Evolutionary conservation across 2,888 invertebrate genomes (phyloP).

Genomic region (Cosmia trapezina): DNA sequence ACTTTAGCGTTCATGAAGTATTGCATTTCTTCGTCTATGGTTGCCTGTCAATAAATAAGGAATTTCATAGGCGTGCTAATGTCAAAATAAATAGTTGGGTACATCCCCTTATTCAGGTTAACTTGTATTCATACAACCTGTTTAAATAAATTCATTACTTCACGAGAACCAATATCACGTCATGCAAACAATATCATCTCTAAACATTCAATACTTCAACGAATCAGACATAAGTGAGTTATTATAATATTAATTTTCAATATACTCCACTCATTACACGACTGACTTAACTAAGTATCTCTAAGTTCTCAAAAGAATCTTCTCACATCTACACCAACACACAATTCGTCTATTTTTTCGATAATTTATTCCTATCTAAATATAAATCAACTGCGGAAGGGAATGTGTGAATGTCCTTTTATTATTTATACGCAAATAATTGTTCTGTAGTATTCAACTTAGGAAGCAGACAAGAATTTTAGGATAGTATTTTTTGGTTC

Average conservation of each 20-base stretch:
- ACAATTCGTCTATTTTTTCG: conserved; percentile 71
- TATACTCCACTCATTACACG: conserved; percentile 54
- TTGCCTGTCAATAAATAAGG: too few species aligned
- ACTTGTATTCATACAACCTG: conserved; percentile 2
- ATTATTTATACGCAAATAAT: conserved; percentile 24
- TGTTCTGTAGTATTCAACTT: conserved; percentile 2
- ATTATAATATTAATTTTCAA: conserved; percentile 33
- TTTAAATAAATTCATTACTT: not conserved
- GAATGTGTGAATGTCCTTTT: conserved; percentile 1
- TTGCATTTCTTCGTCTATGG: too few species aligned
- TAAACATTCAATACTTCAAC: conserved; percentile 40
- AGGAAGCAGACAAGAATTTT: not conserved
- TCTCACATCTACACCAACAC: conserved; percentile 66
- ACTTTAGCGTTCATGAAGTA: too few species aligned
- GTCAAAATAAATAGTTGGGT: too few species aligned
- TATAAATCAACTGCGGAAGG: conserved; percentile 36
- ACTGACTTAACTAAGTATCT: conserved; percentile 50
- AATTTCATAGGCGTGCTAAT: too few species aligned
- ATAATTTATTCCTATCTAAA: conserved; percentile 74
- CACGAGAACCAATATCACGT: conserved; percentile 35
- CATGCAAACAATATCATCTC: conserved; percentile 33
- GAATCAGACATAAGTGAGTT: conserved; percentile 32
- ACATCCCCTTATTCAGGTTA: not conserved
- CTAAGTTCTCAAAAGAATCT: conserved; percentile 59
- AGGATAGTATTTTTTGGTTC: not conserved